Base-by-base conservation (phyloP, 2,113 vertebrate genomes). In the Mesocricetus auratus region DNA sequence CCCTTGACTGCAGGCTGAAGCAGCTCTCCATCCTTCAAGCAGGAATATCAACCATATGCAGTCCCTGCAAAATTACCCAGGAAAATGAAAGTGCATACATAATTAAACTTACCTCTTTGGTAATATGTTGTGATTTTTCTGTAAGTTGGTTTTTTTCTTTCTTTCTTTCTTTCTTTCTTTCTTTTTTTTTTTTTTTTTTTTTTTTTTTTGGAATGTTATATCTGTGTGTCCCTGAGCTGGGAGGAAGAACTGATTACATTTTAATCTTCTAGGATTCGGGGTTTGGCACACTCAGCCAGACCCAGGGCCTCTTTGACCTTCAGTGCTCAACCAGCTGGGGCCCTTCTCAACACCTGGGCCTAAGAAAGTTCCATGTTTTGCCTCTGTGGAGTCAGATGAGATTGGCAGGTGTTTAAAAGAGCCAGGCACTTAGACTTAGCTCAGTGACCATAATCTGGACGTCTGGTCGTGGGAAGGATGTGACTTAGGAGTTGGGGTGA, bases 1-100 rank as follows among this genome's bases (percentile, higher is more conserved):
- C 78, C 95, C 94, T 92, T 82, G 92, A 45, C 74, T 81, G 78
- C 53, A 50, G 97, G 82, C 94, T 95, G 0, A 31, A 90, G 94
- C 91, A 96, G 95, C 94, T 68, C 96, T 93, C 95, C 95, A 12
- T 92, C 86, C 89, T 97, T 96, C 64, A 58, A 71, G 87, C 22
- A 45, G 62, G 85, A 96, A 50, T 89, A 92, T 42, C 71, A 97
- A 88, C 96, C 62, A 3, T 53, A 0, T 3, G 0, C 31, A 58
- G 56, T n/a, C 50, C 7, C 53, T 6, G 1, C 12, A 50, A 89
- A 42, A 73, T 86, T 64, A 93, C 62, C 93, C 77, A n/a, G 45
- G 78, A 93, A 96, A 95, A 95, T 66, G 74, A 93, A 94, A 82
- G 71, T 56, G 12, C 36, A 39, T 81, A 26, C 45, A 31, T 91